Evolutionary conservation across 2,797 vertebrate genomes (phyloP).

Genomic region (Argya squamiceps): DNA sequence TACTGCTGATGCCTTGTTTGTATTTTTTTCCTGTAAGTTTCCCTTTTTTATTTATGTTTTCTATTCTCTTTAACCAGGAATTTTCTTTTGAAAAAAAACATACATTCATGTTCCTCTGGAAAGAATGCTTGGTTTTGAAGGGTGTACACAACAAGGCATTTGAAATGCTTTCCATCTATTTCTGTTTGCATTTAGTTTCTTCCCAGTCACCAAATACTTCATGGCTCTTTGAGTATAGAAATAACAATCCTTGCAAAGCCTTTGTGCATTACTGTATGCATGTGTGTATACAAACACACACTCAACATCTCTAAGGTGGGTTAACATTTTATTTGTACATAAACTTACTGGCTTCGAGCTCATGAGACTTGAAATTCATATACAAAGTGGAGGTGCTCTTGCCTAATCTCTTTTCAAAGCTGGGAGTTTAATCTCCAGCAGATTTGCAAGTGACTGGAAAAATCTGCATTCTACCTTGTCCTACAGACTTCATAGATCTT

Average conservation of each 20-base stretch:
- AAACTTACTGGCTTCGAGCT: background rate
- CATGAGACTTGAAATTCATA: background rate
- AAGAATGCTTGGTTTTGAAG: background rate
- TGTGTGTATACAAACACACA: background rate
- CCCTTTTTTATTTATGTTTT: background rate
- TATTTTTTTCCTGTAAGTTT: background rate
- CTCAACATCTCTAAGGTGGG: background rate
- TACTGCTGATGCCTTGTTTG: background rate
- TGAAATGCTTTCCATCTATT: background rate
- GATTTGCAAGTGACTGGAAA: background rate
- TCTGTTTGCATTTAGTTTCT: background rate
- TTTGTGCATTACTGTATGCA: background rate
- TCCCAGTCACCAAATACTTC: background rate
- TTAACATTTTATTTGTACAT: background rate
- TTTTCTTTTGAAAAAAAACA: background rate
- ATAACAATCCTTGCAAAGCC: background rate
- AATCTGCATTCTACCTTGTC: background rate
- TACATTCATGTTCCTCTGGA: background rate
- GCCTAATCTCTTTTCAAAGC: background rate
- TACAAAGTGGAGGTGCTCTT: background rate
- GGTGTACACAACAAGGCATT: background rate
- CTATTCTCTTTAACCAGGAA: background rate
- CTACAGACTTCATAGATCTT: background rate
- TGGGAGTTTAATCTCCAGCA: background rate
- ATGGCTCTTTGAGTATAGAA: background rate